Conservation (phyloP, 2,888 invertebrate species). For the Syrista parreyssii region DNA sequence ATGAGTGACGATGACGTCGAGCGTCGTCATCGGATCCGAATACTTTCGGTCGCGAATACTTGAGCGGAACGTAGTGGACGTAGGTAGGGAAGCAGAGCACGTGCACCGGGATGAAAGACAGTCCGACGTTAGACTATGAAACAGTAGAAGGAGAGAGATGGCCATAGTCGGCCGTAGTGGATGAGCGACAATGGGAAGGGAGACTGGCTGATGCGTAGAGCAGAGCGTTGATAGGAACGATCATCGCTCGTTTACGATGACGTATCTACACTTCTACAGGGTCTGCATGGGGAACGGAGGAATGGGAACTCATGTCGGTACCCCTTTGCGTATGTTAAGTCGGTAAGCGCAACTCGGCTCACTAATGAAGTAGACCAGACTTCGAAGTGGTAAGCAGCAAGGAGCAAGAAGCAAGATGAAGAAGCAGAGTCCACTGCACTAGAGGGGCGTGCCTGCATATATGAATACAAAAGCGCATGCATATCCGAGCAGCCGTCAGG, state of each 20-base stretch:
- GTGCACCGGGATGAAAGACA: background rate
- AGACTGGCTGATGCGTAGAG: background rate
- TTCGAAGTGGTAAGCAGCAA: conserved; percentile 1
- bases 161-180: background rate
- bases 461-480: conserved; percentile 51
- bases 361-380: conserved; percentile 57
- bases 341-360: conserved; percentile 13
- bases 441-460: conserved; percentile 58
- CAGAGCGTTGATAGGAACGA: background rate
- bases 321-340: background rate
- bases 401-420: conserved; percentile 41
- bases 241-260: background rate
- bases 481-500: background rate
- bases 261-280: background rate
- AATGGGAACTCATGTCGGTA: background rate
- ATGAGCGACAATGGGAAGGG: background rate
- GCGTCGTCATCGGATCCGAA: background rate
- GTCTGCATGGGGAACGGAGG: background rate
- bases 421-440: conserved; percentile 39
- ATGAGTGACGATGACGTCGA: background rate
- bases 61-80: background rate
- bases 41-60: background rate
- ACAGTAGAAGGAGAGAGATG: background rate
- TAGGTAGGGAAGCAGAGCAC: background rate
- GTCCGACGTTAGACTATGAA: background rate